These are phyloP conservation scores for Agapornis canus DNA, from an alignment of 2,797 vertebrate species.

Conservation along the genomic window DNA sequence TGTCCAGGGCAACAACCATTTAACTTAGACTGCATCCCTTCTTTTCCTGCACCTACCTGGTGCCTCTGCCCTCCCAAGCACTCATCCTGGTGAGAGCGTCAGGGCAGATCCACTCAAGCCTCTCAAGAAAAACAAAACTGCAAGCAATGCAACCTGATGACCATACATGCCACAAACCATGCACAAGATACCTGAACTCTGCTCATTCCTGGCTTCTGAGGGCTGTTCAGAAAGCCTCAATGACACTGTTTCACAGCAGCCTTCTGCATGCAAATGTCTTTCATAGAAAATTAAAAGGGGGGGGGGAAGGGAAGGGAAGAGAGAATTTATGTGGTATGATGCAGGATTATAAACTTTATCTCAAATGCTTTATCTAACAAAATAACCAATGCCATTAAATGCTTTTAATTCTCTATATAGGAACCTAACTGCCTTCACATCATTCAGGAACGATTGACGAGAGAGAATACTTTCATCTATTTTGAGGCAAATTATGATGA, in stretches of 20 bases:
- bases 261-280: background rate
- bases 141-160: fast-evolving
- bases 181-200: background rate
- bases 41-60: background rate
- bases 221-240: background rate
- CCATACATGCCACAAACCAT: fast-evolving
- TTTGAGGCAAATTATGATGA: background rate
- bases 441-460: background rate
- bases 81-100: background rate
- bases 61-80: background rate
- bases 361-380: background rate
- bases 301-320: no score
- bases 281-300: background rate
- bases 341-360: background rate
- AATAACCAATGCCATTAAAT: background rate
- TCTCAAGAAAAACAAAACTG: background rate
- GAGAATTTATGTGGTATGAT: fast-evolving
- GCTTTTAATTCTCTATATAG: background rate
- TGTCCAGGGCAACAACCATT: background rate
- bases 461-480: background rate
- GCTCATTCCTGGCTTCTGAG: background rate
- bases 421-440: background rate
- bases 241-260: background rate
- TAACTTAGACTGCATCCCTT: background rate
- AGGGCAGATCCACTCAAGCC: background rate